Base-by-base conservation (phyloP, 2,797 vertebrate species). In the Gallinago nigripennis region DNA sequence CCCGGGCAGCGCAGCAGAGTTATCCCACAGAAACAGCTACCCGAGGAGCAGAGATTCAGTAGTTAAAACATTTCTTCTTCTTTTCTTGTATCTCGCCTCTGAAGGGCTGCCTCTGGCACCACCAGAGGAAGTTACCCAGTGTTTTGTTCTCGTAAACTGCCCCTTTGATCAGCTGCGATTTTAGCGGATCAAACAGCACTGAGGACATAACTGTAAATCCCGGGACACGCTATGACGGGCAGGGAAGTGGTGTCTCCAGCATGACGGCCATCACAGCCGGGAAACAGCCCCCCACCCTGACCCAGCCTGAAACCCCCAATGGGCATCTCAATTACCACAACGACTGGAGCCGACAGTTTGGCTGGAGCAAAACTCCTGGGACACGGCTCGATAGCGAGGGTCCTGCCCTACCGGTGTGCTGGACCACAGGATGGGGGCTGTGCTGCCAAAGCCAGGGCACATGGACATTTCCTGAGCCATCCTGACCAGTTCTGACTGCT, bases 81-180 rank as follows among this genome's bases (percentile, higher is more conserved):
- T 92, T 72, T 91, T 78, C 72, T 86, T n/a, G 33, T 50, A 25
- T 48, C 75, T 92, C 0, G 28, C 70, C 63, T 96, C 82, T 0
- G 0, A 92, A 91, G 37, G 41, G 33, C 93, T 91, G 93, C 72
- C 90, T 94, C 80, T 92, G 94, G 94, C 96, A 97, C 86, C 92
- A 73, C 50, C 2, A 1, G 90, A 96, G 96, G 92, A 97, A 96
- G 85, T 96, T 80, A 95, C 89, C 90, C 95, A 90, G 94, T 45
- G 64, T 92, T 85, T 35, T 81, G 80, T 95, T 96, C 95, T 89
- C 48, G 28, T 93, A 93, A 96, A 75, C 95, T 84, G 85, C 91
- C 91, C 87, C 94, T 97, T 96, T 96, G 95, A 94, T 96, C 95
- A 70, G 82, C 80, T 90, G 70, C 4, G 30, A 83, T 85, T 91